Base-by-base conservation (phyloP, 2,113 vertebrate species). In the Lichenostomus cassidix region DNA sequence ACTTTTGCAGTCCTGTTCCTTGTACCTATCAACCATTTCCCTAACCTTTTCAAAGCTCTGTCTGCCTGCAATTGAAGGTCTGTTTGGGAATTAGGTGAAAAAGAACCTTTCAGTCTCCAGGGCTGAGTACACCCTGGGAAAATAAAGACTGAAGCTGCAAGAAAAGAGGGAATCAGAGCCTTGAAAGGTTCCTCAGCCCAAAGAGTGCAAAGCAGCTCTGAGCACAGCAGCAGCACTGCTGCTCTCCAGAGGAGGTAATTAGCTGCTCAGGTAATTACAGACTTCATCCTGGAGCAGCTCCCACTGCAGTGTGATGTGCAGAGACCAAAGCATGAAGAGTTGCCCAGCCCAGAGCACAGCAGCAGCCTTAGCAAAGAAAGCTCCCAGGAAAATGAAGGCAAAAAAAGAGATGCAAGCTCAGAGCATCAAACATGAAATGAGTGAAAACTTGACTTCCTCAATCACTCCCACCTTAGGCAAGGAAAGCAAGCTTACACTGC, bases 91-190 rank as follows among this genome's bases (percentile, higher is more conserved):
- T 5, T 4, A 2, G 21, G 13, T 59, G 87, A 33, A 74, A 82
- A 35, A 65, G 59, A 64, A 22, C 24, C 12, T 78, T 81, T 49
- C 18, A 35, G 49, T 29, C 50, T 33, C 22, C 35, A 55, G 69
- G 31, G 16, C 63, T 59, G 47, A 15, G 16, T 19, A 44, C 11
- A 24, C 10, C 4, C 23, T 77, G 44, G 35, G 41, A 49, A 80
- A 44, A 33, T 0, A 0, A 80, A 28, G 33, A 14, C 33, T 81
- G 2, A 33, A 64, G 23, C 3, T 74, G 2, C 59, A 64, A 53
- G 58, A 17, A 28, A 24, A 62, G 50, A 77, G 23, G 35, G 23
- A 83, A 37, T 4, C 13, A 29, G 62, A 52, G 37, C 39, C 39
- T 39, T 39, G 39, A 39, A 39, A 39, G 39, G 39, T 39, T 39